Conservation (phyloP, 2,113 vertebrate genomes). For the Polyodon spathula region DNA sequence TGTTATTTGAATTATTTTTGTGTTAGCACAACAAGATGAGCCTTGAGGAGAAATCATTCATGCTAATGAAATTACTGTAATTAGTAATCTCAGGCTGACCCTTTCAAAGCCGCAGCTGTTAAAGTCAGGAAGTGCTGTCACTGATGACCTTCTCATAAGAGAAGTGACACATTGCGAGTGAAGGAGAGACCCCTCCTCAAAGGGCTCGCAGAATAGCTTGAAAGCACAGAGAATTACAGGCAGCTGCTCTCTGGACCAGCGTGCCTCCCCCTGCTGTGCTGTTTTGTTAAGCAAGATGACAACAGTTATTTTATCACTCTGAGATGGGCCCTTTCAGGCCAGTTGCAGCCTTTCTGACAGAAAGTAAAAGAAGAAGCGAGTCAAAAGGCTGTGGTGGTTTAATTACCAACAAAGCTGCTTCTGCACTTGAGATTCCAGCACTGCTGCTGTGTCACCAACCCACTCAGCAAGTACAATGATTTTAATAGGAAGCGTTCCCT, state of each 20-base stretch:
- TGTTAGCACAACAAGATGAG: constrained; percentile 57
- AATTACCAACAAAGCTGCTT: background rate
- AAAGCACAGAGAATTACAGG: constrained; percentile 70
- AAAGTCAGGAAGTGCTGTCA: constrained; percentile 88
- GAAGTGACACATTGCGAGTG: constrained; percentile 73
- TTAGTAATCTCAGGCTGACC: constrained; percentile 95
- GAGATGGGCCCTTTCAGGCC: constrained; percentile 60
- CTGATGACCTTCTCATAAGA: constrained; percentile 79
- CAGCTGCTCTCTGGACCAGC: constrained; percentile 67
- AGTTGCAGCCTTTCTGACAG: constrained; percentile 52
- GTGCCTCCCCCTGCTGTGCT: constrained; percentile 63
- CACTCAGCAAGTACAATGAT: too few relatives aligned
- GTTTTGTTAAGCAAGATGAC: constrained; percentile 70
- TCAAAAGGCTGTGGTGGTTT: background rate
- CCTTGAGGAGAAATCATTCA: constrained; percentile 95
- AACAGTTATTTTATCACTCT: constrained; percentile 69
- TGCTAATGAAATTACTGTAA: constrained; percentile 98
- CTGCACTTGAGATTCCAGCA: background rate
- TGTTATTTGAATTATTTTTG: constrained; percentile 52
- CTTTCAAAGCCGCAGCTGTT: constrained; percentile 96
- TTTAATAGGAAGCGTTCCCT: too few relatives aligned
- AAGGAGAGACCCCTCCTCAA: constrained; percentile 66
- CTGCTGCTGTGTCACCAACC: background rate
- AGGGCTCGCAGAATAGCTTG: constrained; percentile 71
- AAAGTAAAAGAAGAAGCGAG: background rate